Evolutionary conservation across 2,888 invertebrate genomes (phyloP), one percentile per base, ranked within the genome.

Genomic region (Amblyteles armatorius): DNA sequence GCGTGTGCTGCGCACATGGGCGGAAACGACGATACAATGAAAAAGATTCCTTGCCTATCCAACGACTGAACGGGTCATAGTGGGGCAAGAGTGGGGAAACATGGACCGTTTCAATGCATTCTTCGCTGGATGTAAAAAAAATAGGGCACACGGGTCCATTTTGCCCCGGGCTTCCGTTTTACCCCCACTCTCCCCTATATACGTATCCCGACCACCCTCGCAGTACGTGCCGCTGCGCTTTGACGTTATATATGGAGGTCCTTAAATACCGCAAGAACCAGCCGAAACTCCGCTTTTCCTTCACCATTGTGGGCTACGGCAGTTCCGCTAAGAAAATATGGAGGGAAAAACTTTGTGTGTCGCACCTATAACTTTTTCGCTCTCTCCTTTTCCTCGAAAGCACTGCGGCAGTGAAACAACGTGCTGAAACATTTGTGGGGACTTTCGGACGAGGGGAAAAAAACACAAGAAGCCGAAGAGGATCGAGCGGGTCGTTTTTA

Each of bases 1-100:
- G 73, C 85, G 88, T 88, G 87, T 90, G 89, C 68, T 77, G 55
- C 81, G 86, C 91, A 91, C 89, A 91, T 91, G 90, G 82, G 87
- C 90, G 90, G 91, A 90, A 86, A 80, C 82, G 82, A 67, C 67
- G 81, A 86, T 71, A 80, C 86, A 88, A 86, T 86, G 83, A 83
- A 69, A 67, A 77, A 68, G 82, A 69, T 65, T 57, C 65, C 68
- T 52, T 44, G 73, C 57, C 77, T 68, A 63, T 63, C 29, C 60
- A 7, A 29, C 60, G 29, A 63, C 52, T 52, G 52, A 3, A 63
- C 29, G 5, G 11, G 40, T 40, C 40, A 9, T 5, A 40, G 1
- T 40, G 40, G 40, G 40, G 40, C 9, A 7, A 40, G 40, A 40
- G 11, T 40, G 40, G 40, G 40, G 40, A 9, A 11, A 40, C 9